These are phyloP conservation scores for Passer montanus DNA, from an alignment of 2,113 vertebrate species.

Conservation along the genomic window DNA sequence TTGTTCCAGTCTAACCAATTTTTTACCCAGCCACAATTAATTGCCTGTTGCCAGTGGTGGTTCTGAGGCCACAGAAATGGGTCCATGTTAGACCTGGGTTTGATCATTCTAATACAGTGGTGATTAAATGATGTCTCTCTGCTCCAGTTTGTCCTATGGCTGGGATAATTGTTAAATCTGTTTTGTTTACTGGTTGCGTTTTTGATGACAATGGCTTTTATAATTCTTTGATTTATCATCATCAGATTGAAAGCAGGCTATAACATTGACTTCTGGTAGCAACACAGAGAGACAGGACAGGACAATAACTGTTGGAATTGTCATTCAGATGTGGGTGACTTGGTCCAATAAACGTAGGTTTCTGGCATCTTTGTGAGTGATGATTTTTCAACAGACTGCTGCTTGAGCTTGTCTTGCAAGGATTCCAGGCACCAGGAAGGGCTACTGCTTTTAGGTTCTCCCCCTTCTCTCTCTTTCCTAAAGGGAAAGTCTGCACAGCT, in stretches of 20 bases:
- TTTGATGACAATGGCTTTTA: background rate
- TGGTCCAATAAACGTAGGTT: conserved; percentile 15
- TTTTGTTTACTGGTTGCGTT: background rate
- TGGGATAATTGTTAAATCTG: background rate
- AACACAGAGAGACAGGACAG: background rate
- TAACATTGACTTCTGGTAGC: background rate
- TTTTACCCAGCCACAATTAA: background rate
- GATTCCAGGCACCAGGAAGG: background rate
- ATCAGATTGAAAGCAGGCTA: background rate
- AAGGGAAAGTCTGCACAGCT: background rate
- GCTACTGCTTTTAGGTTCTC: background rate
- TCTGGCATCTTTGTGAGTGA: conserved; percentile 5
- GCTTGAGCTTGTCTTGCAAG: background rate
- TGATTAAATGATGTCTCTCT: background rate
- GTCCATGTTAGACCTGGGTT: background rate
- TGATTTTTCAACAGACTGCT: background rate
- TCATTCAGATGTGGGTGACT: background rate
- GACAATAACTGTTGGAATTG: conserved; percentile 12
- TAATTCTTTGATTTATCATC: conserved; percentile 8
- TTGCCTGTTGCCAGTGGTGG: background rate
- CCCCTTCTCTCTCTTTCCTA: background rate
- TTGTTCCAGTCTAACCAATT: background rate
- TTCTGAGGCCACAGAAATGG: conserved; percentile 1
- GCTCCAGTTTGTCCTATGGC: rapidly evolving
- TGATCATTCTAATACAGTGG: background rate